Evolutionary conservation across 2,888 invertebrate species (phyloP).

Genomic region (Drosophila yooni): DNA sequence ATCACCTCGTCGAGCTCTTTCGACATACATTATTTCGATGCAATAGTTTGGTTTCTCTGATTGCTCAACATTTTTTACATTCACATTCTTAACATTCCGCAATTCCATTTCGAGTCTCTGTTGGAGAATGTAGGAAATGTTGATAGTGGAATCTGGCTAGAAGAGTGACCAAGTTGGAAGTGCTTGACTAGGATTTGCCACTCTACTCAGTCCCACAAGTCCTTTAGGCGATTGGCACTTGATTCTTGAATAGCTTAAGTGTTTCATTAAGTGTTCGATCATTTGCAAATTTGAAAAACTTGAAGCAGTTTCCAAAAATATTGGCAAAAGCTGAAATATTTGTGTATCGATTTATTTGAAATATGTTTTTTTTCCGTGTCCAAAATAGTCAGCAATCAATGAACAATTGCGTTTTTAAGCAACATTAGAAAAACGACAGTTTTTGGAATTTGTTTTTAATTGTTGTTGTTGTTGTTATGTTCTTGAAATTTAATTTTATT

Average conservation of each 20-base stretch:
- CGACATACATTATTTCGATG: background rate
- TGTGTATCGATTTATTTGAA: background rate
- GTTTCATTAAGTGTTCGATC: background rate
- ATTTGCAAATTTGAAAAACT: background rate
- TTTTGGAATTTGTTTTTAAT: background rate
- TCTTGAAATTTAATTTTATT: rapidly evolving
- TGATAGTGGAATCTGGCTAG: background rate
- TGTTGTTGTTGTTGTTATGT: background rate
- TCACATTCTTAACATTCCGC: background rate
- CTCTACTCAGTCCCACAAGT: background rate
- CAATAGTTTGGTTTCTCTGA: background rate
- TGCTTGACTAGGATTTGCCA: background rate
- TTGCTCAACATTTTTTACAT: background rate
- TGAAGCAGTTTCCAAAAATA: background rate
- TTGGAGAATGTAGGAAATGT: background rate
- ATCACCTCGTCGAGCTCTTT: background rate
- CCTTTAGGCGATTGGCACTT: rapidly evolving
- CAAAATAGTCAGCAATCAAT: background rate
- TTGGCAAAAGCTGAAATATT: background rate
- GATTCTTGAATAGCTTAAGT: background rate
- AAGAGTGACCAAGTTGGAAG: background rate
- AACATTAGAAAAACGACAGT: background rate
- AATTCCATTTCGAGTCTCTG: background rate
- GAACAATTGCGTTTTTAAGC: too few relatives aligned
- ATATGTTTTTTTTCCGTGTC: background rate